Conservation (phyloP, 2,797 vertebrate species). For the Amniataba percoides region DNA sequence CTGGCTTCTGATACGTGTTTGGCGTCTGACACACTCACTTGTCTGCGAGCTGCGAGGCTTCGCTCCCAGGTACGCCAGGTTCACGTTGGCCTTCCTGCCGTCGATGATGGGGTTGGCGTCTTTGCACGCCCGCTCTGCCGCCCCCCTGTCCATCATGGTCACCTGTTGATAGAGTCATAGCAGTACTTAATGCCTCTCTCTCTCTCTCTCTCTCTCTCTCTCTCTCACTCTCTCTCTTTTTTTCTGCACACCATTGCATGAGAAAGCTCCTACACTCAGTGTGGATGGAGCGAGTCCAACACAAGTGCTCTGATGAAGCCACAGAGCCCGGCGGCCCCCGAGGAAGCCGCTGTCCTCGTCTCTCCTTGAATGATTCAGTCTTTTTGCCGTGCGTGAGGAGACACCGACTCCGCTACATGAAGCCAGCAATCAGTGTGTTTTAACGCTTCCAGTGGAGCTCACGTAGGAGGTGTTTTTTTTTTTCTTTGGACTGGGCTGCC, state of each 20-base stretch:
- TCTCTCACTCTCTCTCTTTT: not conserved
- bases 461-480: slow-evolving; percentile 54
- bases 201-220: not conserved
- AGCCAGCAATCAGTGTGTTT: slow-evolving; percentile 30
- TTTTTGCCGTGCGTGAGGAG: slow-evolving; percentile 34
- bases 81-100: slow-evolving; percentile 97
- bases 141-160: slow-evolving; percentile 93
- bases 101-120: slow-evolving; percentile 97
- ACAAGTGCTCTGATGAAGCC: not conserved
- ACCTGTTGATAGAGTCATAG: slow-evolving; percentile 84
- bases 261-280: slow-evolving; percentile 2
- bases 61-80: slow-evolving; percentile 96
- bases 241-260: not conserved
- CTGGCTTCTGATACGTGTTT: not conserved
- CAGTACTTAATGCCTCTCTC: not conserved
- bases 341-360: slow-evolving; percentile 46
- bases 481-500: slow-evolving; percentile 38
- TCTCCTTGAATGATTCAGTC: slow-evolving; percentile 46
- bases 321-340: slow-evolving; percentile 7
- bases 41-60: slow-evolving; percentile 94
- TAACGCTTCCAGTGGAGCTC: slow-evolving; percentile 29
- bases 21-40: slow-evolving; percentile 81
- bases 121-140: slow-evolving; percentile 95
- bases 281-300: slow-evolving; percentile 17
- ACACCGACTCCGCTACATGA: slow-evolving; percentile 24